These are phyloP conservation scores for Cyanoliseus patagonus DNA, from an alignment of 2,113 vertebrate genomes.

Conservation along the genomic window DNA sequence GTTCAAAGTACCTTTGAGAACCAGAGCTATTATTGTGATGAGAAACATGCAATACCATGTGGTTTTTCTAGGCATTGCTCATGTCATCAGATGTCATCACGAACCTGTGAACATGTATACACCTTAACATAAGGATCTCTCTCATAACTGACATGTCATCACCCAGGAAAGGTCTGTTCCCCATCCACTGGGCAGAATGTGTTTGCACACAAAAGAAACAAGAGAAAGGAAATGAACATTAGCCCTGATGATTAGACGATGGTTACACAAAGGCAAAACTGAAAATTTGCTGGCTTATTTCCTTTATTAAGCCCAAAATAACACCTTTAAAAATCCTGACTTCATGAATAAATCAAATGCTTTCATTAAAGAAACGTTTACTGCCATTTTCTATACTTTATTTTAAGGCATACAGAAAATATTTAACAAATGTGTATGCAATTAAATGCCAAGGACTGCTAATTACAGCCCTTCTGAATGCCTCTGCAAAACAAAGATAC, in stretches of 20 bases:
- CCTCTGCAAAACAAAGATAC: slow-evolving; percentile 63
- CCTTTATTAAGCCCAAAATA: slow-evolving; percentile 62
- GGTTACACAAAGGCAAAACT: slow-evolving; percentile 23
- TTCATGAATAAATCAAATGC: slow-evolving; percentile 57
- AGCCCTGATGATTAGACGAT: not conserved
- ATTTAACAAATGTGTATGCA: slow-evolving; percentile 67
- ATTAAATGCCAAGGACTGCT: slow-evolving; percentile 61
- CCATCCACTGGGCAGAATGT: not conserved
- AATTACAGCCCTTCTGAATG: slow-evolving; percentile 61
- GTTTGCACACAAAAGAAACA: not conserved
- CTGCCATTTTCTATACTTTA: slow-evolving; percentile 66
- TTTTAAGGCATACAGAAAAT: slow-evolving; percentile 70
- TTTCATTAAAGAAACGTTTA: slow-evolving; percentile 60
- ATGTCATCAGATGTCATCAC: not conserved
- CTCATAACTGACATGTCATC: not conserved
- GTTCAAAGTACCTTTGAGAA: not conserved
- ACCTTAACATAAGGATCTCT: not conserved
- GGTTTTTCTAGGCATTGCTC: not conserved
- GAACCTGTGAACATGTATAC: not conserved
- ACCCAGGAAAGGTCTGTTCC: not conserved
- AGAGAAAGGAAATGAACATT: not conserved
- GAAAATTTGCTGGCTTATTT: slow-evolving; percentile 38
- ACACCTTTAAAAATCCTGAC: slow-evolving; percentile 51
- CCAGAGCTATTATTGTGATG: not conserved
- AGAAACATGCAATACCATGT: not conserved